Evolutionary conservation across 92 coral and sea anemone genomes (phyloP).

Genomic region (Epizoanthus scotinus): DNA sequence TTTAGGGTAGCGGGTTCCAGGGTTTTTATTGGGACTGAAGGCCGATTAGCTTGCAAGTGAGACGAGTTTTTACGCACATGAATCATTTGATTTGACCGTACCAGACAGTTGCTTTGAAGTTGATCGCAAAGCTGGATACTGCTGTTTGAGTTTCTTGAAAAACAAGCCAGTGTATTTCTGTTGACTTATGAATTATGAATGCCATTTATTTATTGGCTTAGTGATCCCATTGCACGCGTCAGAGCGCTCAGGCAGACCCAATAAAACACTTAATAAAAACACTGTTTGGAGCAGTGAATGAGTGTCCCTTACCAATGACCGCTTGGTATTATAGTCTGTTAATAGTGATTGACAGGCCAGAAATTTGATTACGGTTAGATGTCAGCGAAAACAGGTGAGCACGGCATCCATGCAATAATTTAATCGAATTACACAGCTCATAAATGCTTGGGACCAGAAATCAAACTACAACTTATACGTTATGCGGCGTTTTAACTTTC

Average conservation of each 20-base stretch:
- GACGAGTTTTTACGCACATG: neutral
- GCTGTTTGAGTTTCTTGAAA: constrained; percentile 6
- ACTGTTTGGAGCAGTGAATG: constrained; percentile 29
- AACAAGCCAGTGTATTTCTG: constrained; percentile 17
- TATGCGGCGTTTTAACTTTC: neutral
- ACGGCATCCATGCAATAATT: constrained; percentile 32
- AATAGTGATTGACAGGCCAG: constrained; percentile 36
- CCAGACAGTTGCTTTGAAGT: constrained; percentile 1
- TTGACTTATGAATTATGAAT: constrained; percentile 41
- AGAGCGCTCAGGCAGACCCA: constrained; percentile 10
- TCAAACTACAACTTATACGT: constrained; percentile 33
- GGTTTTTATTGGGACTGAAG: constrained; percentile 1
- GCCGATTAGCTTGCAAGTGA: neutral
- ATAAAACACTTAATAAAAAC: constrained; percentile 38
- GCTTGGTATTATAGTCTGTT: constrained; percentile 30
- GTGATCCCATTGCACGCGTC: neutral
- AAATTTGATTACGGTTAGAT: constrained; percentile 33
- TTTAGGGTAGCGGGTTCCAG: constrained; percentile 11
- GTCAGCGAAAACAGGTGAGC: constrained; percentile 49
- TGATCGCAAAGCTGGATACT: neutral
- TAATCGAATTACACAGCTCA: constrained; percentile 54
- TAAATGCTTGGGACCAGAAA: constrained; percentile 43
- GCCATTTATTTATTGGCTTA: constrained; percentile 15
- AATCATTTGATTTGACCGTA: neutral
- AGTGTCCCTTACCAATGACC: constrained; percentile 33